Conservation (phyloP, 1,140 invertebrate genomes). For the Holcopasites calliopsidis region DNA sequence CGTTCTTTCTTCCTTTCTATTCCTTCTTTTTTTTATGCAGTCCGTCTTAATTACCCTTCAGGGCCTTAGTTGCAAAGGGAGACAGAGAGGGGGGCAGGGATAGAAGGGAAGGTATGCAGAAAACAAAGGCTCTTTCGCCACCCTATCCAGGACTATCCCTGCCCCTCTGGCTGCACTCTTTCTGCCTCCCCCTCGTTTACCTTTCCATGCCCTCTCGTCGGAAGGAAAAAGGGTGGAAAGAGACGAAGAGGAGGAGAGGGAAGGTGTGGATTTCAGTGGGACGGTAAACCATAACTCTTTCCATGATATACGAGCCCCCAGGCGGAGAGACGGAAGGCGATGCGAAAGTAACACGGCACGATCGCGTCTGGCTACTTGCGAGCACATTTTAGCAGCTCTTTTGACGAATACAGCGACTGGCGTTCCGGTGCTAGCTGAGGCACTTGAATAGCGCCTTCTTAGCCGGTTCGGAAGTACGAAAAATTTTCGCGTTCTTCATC, state of each 20-base stretch:
- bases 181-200: conserved; percentile 11
- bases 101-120: conserved; percentile 23
- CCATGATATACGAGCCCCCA: conserved; percentile 56
- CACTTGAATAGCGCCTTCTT: conserved; percentile 55
- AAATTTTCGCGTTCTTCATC: conserved; percentile 14
- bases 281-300: conserved; percentile 60
- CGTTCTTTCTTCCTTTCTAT: background rate
- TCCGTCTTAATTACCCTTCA: conserved; percentile 52
- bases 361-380: conserved; percentile 53
- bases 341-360: conserved; percentile 60
- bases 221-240: conserved; percentile 24
- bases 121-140: conserved; percentile 39
- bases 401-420: conserved; percentile 50
- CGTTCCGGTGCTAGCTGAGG: conserved; percentile 5
- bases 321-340: conserved; percentile 48
- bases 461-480: conserved; percentile 33
- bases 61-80: background rate
- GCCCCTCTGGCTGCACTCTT: background rate
- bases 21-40: background rate
- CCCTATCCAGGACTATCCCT: background rate
- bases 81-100: conserved; percentile 5
- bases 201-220: conserved; percentile 11
- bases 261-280: conserved; percentile 53
- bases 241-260: conserved; percentile 11
- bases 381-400: conserved; percentile 52